These are phyloP conservation scores for Drosophila prosaltans DNA, from an alignment of 1,140 invertebrate species.

Conservation along the genomic window DNA sequence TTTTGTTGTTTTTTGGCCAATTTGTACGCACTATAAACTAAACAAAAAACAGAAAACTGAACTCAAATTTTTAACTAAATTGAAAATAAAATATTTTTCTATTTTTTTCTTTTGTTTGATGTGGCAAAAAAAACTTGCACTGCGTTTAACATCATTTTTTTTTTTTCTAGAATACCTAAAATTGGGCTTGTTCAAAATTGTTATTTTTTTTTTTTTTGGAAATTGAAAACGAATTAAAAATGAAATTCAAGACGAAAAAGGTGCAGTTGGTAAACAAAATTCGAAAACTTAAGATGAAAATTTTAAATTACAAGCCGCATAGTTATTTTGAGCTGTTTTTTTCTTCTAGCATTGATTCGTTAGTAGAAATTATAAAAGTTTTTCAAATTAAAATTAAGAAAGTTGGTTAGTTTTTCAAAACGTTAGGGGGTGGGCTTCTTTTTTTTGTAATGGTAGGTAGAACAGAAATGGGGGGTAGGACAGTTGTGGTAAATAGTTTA, in stretches of 20 bases:
- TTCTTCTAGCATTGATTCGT: constrained; percentile 44
- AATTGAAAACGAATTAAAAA: constrained; percentile 20
- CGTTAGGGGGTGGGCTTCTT: constrained; percentile 15
- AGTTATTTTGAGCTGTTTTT: constrained; percentile 31
- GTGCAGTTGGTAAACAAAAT: constrained; percentile 71
- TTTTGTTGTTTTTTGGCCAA: constrained; percentile 45
- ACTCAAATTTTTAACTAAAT: constrained; percentile 52
- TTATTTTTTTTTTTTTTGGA: not conserved
- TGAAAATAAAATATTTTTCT: constrained; percentile 4
- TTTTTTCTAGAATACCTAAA: constrained; percentile 37
- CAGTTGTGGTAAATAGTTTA: not conserved
- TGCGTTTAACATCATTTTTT: constrained; percentile 59
- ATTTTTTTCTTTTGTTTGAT: constrained; percentile 39
- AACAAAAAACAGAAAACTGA: constrained; percentile 75
- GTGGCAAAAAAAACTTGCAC: constrained; percentile 82
- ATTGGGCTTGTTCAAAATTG: constrained; percentile 45
- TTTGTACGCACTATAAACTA: constrained; percentile 78
- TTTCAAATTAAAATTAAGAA: constrained; percentile 27
- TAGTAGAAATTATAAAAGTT: constrained; percentile 61
- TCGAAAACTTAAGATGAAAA: constrained; percentile 47
- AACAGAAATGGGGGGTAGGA: constrained; percentile 33
- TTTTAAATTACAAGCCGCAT: constrained; percentile 39
- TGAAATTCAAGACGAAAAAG: constrained; percentile 49
- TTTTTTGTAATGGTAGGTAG: constrained; percentile 37
- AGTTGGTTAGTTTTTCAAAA: constrained; percentile 57